Conservation (phyloP, 2,113 vertebrate species). For the Ondatra zibethicus region DNA sequence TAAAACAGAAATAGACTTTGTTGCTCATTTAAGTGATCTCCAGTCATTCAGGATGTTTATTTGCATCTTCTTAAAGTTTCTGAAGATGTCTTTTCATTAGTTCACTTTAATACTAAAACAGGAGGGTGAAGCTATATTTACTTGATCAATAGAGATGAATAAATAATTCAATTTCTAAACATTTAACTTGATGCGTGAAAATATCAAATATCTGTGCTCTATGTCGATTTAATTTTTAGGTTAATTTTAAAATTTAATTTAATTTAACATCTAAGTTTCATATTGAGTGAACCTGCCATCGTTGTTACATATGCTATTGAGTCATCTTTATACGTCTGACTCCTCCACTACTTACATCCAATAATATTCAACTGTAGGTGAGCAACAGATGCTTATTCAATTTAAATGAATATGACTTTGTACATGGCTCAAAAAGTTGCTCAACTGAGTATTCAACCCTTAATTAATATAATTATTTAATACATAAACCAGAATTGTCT, state of each 20-base stretch:
- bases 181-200: neutral
- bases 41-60: neutral
- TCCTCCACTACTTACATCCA: neutral
- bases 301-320: neutral
- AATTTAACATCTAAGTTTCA: neutral
- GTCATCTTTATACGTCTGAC: neutral
- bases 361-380: neutral
- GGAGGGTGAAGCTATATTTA: neutral
- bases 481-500: neutral
- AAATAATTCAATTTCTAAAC: constrained; percentile 7
- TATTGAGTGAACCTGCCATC: neutral
- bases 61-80: neutral
- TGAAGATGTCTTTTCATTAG: constrained; percentile 1
- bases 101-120: neutral
- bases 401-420: neutral
- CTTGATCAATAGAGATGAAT: neutral
- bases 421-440: neutral
- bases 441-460: neutral
- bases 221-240: neutral
- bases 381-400: neutral
- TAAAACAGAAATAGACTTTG: constrained; percentile 7
- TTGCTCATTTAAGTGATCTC: neutral
- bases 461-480: neutral
- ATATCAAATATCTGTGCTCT: neutral
- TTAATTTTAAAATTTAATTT: constrained; percentile 15